Conservation (phyloP, 2,888 invertebrate genomes). For the Galeopsomyia nigrocyanea region DNA sequence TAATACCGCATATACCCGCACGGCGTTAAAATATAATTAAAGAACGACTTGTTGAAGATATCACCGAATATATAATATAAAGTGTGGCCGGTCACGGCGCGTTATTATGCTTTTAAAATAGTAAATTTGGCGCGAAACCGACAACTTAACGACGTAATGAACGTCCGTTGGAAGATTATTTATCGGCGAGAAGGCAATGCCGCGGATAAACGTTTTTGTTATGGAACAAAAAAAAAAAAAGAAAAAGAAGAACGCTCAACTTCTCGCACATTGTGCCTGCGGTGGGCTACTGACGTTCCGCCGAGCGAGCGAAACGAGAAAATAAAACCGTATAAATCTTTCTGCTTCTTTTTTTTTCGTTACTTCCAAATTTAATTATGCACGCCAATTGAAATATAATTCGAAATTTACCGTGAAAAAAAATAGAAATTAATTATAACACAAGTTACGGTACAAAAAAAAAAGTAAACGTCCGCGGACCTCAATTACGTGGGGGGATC, state of each 20-base stretch:
- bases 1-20: neutral
- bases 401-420: too few relatives aligned
- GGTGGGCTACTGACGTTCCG: neutral
- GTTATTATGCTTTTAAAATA: slow-evolving; percentile 15
- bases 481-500: too few relatives aligned
- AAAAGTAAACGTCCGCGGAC: too few relatives aligned
- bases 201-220: too few relatives aligned
- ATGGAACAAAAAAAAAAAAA: slow-evolving; percentile 41
- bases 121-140: slow-evolving; percentile 49
- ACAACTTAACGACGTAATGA: slow-evolving; percentile 66
- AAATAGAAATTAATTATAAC: too few relatives aligned
- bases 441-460: too few relatives aligned
- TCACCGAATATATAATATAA: slow-evolving; percentile 13
- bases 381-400: too few relatives aligned
- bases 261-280: slow-evolving; percentile 25
- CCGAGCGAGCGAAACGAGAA: neutral
- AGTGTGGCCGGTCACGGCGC: slow-evolving; percentile 1
- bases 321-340: neutral
- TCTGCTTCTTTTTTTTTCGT: neutral
- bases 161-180: slow-evolving; percentile 65
- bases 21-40: slow-evolving; percentile 19
- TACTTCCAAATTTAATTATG: neutral
- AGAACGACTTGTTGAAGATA: neutral
- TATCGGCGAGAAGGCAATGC: slow-evolving; percentile 55
- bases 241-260: slow-evolving; percentile 44